Base-by-base conservation (phyloP, 2,888 invertebrate species). In the Ceriagrion tenellum region DNA sequence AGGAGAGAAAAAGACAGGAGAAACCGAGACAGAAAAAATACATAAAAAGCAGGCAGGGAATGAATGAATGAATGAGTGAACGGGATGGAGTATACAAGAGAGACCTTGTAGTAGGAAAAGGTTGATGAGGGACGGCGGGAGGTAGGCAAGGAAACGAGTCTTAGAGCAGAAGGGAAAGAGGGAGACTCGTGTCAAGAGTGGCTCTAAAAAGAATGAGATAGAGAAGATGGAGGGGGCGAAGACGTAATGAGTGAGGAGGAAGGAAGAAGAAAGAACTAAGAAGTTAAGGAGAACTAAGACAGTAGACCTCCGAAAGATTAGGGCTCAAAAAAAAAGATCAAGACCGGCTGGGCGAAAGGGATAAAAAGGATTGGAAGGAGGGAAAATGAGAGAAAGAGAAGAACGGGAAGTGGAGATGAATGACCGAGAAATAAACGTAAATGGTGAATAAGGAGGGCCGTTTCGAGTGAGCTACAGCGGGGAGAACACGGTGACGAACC, bases 171-270 rank as follows among this genome's bases (percentile, higher is more conserved):
- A 93, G 69, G 69, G 69, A 16, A 8, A 18, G 59, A 47, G 0
- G 69, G 47, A 93, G 93, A 40, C 63, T 30, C 40, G 26, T 69
- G 69, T 63, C 63, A 63, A 91, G 47, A 93, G 47, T 63, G 89
- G 55, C 55, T 47, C 55, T 20, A 55, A 74, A 40, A 26, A n/a
- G 40, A 93, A n/a, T 18, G 93, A 55, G 47, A 93, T 69, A 18
- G n/a, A 55, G n/a, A 89, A 55, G 16, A 13, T 4, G 88, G 10
- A 30, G 88, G 16, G 88, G 26, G 47, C 40, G 55, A 18, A 40
- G 23, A 40, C 47, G 20, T 18, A 35, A 26, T 26, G 88, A 88
- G 26, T 26, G 23, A 47, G 40, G 20, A 47, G 35, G 40, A 20
- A 91, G 30, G 56, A 56, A 63, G 26, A 40, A n/a, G 40, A 47